Base-by-base conservation (phyloP, 2,113 vertebrate genomes). In the Malurus cyaneus region DNA sequence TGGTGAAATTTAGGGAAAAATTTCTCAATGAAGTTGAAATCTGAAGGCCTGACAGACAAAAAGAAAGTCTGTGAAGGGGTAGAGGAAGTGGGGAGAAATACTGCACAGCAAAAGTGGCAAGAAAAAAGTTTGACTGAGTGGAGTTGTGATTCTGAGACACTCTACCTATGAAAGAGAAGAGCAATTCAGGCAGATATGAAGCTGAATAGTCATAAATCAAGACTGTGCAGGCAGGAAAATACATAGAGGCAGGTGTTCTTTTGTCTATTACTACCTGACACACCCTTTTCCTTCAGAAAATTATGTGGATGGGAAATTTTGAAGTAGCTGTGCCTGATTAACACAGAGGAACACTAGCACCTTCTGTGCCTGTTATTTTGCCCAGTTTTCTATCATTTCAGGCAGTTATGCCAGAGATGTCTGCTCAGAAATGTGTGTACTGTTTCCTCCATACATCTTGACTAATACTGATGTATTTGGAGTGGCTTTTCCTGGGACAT, bases 331-430 rank as follows among this genome's bases (percentile, higher is more conserved):
- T 92, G 34, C 18, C 42, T 60, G 39, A 31, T 65, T 92, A 82
- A 80, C 32, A 80, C 46, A 93, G 56, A 91, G 31, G 61, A 93
- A 64, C 41, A 67, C 3, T 59, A 65, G 31, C 52, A 70, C 77
- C 61, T 94, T 88, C 83, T 92, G 65, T 86, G 77, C 39, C 57
- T 90, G 36, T 86, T 94, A 78, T n/a, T 88, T 52, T 64, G 61
- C 56, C 49, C 47, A 57, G 42, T 60, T n/a, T 92, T 92, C 61
- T 84, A 70, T 72, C 31, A 59, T 9, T 81, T 78, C n/a, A 91
- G 53, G 49, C 3, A 19, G 41, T 8, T 60, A 89, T 87, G 80
- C 69, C 72, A 81, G 60, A 64, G 39, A 71, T 60, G 44, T 78
- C 71, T 93, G 34, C 49, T 89, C 61, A 88, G 86, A 86, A 95